Conservation (phyloP, 2,888 invertebrate species). For the Macrosiphum euphorbiae region DNA sequence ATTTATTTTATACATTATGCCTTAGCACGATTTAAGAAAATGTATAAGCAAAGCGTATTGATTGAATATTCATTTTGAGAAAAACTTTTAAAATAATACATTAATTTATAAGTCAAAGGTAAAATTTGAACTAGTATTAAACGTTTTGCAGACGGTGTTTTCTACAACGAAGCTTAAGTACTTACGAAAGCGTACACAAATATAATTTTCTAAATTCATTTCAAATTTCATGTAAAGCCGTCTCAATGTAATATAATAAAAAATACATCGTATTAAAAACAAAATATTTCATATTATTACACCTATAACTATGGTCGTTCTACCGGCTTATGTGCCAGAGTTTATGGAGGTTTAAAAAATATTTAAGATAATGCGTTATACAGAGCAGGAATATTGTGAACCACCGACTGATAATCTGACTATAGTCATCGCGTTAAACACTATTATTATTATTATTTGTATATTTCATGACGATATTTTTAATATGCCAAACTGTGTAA, state of each 20-base stretch:
- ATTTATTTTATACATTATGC: slow-evolving; percentile 11
- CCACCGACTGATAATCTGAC: not conserved
- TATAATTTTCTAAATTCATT: not conserved
- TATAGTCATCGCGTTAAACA: not conserved
- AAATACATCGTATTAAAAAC: too few species aligned
- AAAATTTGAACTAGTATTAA: not conserved
- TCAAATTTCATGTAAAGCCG: not conserved
- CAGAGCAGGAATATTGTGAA: not conserved
- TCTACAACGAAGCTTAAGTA: not conserved
- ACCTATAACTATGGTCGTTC: not conserved
- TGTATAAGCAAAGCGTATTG: not conserved
- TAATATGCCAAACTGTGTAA: slow-evolving; percentile 1
- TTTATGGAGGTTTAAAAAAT: not conserved
- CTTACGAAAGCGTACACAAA: not conserved
- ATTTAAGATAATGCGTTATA: not conserved
- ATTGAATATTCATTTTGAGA: slow-evolving; percentile 34
- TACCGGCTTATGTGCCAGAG: not conserved
- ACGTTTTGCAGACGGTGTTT: not conserved
- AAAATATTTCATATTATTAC: not conserved
- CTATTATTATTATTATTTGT: slow-evolving; percentile 8
- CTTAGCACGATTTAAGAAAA: slow-evolving; percentile 33
- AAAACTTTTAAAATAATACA: not conserved
- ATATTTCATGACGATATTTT: slow-evolving; percentile 13
- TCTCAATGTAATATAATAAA: not conserved
- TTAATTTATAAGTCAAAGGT: not conserved